Evolutionary conservation across 1,140 invertebrate species (phyloP).

Genomic region (Sarcophaga peregrina): DNA sequence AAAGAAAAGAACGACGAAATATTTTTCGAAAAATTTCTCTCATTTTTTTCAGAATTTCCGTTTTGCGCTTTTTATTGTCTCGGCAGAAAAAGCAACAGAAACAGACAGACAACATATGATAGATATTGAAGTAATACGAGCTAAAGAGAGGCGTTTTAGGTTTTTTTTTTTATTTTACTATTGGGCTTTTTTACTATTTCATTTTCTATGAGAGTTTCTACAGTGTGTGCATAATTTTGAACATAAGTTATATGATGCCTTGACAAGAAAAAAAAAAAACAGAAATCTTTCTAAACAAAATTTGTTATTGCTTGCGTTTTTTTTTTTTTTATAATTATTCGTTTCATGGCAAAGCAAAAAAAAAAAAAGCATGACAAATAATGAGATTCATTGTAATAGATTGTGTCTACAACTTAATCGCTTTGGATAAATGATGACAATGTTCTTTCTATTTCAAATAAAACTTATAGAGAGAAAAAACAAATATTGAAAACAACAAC

Average conservation of each 20-base stretch:
- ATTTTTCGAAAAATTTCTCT: neutral
- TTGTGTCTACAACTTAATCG: constrained; percentile 67
- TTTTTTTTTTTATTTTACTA: constrained; percentile 4
- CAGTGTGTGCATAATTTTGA: constrained; percentile 27
- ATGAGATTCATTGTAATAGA: constrained; percentile 67
- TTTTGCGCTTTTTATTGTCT: constrained; percentile 35
- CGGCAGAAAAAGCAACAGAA: neutral
- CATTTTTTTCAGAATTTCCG: constrained; percentile 29
- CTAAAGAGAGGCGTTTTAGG: constrained; percentile 41
- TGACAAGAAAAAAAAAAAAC: neutral
- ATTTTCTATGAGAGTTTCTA: constrained; percentile 36
- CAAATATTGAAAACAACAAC: neutral
- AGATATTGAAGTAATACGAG: constrained; percentile 42
- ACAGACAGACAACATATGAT: neutral
- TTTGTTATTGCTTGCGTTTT: neutral
- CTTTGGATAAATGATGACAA: constrained; percentile 66
- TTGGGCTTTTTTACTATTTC: constrained; percentile 33
- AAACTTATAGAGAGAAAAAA: constrained; percentile 15
- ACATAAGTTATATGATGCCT: constrained; percentile 31
- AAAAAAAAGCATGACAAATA: constrained; percentile 60
- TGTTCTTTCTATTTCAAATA: constrained; percentile 46
- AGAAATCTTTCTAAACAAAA: no score
- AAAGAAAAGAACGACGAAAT: no score
- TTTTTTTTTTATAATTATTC: neutral
- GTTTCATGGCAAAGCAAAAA: constrained; percentile 43